These are phyloP conservation scores for Felis chaus DNA, from an alignment of 2,113 vertebrate species.

Conservation along the genomic window DNA sequence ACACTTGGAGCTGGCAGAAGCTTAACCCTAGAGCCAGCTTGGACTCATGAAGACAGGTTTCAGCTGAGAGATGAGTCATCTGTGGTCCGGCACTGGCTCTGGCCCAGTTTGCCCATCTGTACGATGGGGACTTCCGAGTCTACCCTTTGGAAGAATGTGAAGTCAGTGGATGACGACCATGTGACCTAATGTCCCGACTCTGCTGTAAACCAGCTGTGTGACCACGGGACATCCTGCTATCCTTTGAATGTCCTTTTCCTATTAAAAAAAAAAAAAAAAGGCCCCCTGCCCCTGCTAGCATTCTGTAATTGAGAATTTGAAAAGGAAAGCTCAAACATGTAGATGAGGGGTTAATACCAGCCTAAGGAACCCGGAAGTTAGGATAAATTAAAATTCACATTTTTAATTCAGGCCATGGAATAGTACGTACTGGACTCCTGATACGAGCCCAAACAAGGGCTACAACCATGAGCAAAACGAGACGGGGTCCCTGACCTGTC, in stretches of 20 bases:
- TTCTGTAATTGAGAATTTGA: background rate
- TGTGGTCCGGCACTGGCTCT: background rate
- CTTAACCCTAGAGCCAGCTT: constrained; percentile 13
- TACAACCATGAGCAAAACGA: background rate
- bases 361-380: background rate
- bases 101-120: constrained; percentile 18
- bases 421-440: background rate
- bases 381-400: background rate
- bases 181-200: background rate
- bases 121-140: background rate
- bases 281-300: too few species aligned
- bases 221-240: rapidly evolving
- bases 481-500: background rate
- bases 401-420: background rate
- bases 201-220: background rate
- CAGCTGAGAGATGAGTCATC: background rate
- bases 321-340: background rate
- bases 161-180: background rate
- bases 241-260: background rate
- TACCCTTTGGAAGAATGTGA: background rate
- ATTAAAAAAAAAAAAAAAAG: background rate
- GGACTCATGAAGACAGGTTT: background rate
- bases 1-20: constrained; percentile 10
- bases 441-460: background rate
- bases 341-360: background rate